phyloP scores from a whole-genome alignment of 2,888 invertebrate genomes.

The Ormyrus pomaceus region DNA sequence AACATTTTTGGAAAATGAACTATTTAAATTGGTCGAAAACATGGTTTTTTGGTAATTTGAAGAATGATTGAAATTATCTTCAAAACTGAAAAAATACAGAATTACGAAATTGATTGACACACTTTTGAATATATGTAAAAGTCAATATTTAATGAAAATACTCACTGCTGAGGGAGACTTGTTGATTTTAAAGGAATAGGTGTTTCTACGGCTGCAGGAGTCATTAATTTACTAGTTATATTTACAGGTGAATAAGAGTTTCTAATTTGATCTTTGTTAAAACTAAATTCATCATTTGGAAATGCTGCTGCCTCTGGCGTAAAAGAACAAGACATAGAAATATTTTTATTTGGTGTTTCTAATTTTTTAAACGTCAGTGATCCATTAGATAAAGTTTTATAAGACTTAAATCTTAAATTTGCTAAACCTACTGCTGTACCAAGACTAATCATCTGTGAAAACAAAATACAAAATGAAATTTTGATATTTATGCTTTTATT shows the following conservation, averaged over 20 bases:
- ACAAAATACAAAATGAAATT: background rate
- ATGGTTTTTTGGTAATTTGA: background rate
- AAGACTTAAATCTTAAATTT: constrained; percentile 62
- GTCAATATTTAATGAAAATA: background rate
- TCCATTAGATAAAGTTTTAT: constrained; percentile 55
- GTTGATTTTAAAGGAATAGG: constrained; percentile 60
- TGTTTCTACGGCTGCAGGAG: constrained; percentile 56
- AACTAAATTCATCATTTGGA: constrained; percentile 29
- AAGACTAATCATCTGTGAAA: constrained; percentile 64
- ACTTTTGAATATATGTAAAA: background rate
- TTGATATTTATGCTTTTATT: constrained; percentile 4
- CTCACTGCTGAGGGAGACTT: constrained; percentile 32
- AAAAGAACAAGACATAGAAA: constrained; percentile 35
- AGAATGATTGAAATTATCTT: background rate
- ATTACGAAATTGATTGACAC: background rate
- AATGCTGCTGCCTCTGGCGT: constrained; percentile 25
- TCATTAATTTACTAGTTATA: constrained; percentile 60
- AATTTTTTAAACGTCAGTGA: constrained; percentile 69
- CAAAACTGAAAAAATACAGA: background rate
- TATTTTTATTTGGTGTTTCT: constrained; percentile 59
- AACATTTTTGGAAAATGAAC: constrained; percentile 7
- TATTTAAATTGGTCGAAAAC: background rate
- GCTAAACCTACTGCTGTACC: constrained; percentile 64
- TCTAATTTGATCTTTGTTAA: constrained; percentile 32
- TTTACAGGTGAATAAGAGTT: constrained; percentile 61